Evolutionary conservation across 2,113 vertebrate genomes (phyloP), one percentile per base, ranked within the genome.

Genomic region (Marmota flaviventris): DNA sequence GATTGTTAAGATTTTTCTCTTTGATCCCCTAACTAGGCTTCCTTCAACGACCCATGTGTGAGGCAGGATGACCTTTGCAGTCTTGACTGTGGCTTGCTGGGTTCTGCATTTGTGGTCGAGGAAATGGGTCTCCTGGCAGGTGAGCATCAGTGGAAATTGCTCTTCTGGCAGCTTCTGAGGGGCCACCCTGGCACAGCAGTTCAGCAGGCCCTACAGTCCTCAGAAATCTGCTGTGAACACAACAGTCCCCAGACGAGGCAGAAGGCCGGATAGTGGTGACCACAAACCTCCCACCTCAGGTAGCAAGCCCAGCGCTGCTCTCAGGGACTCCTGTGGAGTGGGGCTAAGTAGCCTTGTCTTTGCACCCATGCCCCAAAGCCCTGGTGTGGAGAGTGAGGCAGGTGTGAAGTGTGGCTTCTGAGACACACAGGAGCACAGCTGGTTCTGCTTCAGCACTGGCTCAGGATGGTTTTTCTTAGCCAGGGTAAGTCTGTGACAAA

Each of bases 401-500:
- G 51, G 63, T 5, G 9, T 53, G 51, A 63, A 39, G 17, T 12
- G 34, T 42, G 13, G 14, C 70, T 94, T 85, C 56, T 32, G 83
- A 90, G 82, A 69, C 1, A 0, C 8, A 1, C 3, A 25, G 51
- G 51, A 73, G 24, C 70, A 8, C 45, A 42, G 24, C 27, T 88
- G 25, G 25, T 70, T 2, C 0, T 9, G 63, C 42, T 34, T 58
- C 11, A 18, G 20, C 22, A 0, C 12, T 3, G 27, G 78, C 17
- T 65, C 12, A 5, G 10, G 91, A 5, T 63, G 45, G 78, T 12
- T 48, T 32, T 79, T 63, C 5, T 34, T 34, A 48, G 61, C 42
- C 3, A 48, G 56, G 24, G 0, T 9, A 0, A 12, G 76, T 25
- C 0, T 0, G 58, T 5, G 22, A 76, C 4, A 27, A 93, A 34